Evolutionary conservation across 2,888 invertebrate species (phyloP).

Genomic region (Lymantria monacha): DNA sequence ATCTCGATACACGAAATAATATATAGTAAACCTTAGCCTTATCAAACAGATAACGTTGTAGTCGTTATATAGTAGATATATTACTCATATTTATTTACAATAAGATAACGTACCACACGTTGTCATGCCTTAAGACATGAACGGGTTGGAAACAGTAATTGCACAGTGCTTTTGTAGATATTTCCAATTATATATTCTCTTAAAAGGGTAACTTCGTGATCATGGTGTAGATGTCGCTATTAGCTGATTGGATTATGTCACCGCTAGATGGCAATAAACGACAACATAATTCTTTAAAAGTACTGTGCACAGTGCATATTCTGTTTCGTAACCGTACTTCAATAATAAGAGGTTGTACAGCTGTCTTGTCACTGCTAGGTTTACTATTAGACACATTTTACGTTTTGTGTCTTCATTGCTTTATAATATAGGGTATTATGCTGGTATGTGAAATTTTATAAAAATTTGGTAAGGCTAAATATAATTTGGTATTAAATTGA

Average conservation of each 20-base stretch:
- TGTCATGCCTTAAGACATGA: constrained; percentile 12
- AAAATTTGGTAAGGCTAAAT: not conserved
- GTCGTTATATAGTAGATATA: constrained; percentile 20
- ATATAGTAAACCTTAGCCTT: constrained; percentile 31
- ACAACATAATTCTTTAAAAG: not conserved
- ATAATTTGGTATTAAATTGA: too few species aligned
- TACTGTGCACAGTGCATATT: constrained; percentile 10
- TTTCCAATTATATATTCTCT: not conserved
- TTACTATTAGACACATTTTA: constrained; percentile 2
- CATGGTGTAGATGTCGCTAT: constrained; percentile 9
- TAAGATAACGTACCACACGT: constrained; percentile 23
- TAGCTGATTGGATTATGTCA: constrained; percentile 3
- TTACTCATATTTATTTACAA: constrained; percentile 26
- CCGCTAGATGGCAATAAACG: constrained; percentile 17
- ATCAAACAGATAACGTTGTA: constrained; percentile 34
- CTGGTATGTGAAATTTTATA: constrained; percentile 19
- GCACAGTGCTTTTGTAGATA: constrained; percentile 13
- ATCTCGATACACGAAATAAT: constrained; percentile 16
- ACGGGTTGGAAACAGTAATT: constrained; percentile 4
- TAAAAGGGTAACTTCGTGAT: not conserved
- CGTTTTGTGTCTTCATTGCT: constrained; percentile 4
- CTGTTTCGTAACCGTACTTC: constrained; percentile 13
- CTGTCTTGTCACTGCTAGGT: constrained; percentile 48
- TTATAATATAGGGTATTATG: constrained; percentile 5
- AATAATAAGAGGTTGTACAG: constrained; percentile 24